Conservation (phyloP, 1,140 invertebrate genomes). For the Gryllus bimaculatus region DNA sequence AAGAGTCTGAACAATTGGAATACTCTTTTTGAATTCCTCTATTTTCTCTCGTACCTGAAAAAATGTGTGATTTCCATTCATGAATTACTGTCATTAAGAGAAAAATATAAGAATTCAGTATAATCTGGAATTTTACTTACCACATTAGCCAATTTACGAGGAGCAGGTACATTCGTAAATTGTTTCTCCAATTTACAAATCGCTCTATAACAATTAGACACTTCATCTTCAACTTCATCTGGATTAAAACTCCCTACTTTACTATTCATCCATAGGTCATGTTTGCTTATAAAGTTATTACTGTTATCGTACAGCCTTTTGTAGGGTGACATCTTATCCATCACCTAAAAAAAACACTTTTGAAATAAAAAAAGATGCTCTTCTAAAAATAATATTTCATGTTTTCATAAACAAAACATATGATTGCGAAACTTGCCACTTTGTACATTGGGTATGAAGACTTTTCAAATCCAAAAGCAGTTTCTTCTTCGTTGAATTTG, state of each 20-base stretch:
- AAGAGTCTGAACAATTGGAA: conserved; percentile 83
- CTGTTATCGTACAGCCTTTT: conserved; percentile 82
- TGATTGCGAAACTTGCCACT: conserved; percentile 33
- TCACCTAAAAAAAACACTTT: conserved; percentile 26
- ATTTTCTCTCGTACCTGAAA: conserved; percentile 56
- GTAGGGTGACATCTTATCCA: conserved; percentile 70
- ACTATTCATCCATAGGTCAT: conserved; percentile 73
- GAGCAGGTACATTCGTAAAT: conserved; percentile 60
- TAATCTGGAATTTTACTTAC: conserved; percentile 32
- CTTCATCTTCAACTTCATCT: conserved; percentile 77
- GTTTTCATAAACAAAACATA: no score
- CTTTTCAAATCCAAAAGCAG: conserved; percentile 77
- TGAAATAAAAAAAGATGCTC: not conserved
- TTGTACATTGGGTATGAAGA: conserved; percentile 81
- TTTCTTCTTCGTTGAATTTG: conserved; percentile 86
- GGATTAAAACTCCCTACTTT: conserved; percentile 78
- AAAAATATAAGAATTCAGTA: not conserved
- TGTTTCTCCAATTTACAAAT: conserved; percentile 83
- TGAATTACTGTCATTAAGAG: not conserved
- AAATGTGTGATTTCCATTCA: not conserved
- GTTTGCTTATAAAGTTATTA: conserved; percentile 73
- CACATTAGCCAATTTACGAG: conserved; percentile 50
- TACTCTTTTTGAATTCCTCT: conserved; percentile 80
- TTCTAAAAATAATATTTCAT: no score
- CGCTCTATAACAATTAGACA: conserved; percentile 65